phyloP scores from a whole-genome alignment of 1,140 invertebrate genomes.

The Rhopalosiphum maidis region DNA sequence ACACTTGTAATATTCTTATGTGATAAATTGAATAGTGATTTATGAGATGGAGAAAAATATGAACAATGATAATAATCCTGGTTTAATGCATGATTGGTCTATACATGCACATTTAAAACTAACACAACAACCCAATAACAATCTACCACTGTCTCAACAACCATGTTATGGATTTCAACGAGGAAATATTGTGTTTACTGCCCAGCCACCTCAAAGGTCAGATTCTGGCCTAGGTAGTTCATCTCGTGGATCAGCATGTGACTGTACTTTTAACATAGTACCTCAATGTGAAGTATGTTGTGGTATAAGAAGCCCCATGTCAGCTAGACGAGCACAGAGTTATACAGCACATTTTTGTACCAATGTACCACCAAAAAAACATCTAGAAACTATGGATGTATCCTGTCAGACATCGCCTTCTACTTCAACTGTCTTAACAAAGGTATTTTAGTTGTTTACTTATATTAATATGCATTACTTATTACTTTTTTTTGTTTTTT shows the following conservation, averaged over 20 bases:
- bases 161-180: slow-evolving; percentile 65
- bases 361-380: slow-evolving; percentile 63
- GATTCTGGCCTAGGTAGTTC: slow-evolving; percentile 37
- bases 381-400: slow-evolving; percentile 60
- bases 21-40: background rate
- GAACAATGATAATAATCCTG: slow-evolving; percentile 16
- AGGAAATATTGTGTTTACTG: slow-evolving; percentile 68
- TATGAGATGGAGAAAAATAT: slow-evolving; percentile 35
- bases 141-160: slow-evolving; percentile 5
- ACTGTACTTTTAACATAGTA: slow-evolving; percentile 72
- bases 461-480: background rate
- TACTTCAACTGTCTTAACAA: slow-evolving; percentile 21
- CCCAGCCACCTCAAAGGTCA: slow-evolving; percentile 60
- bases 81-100: slow-evolving; percentile 35
- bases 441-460: slow-evolving; percentile 24
- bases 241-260: slow-evolving; percentile 66
- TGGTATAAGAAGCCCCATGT: slow-evolving; percentile 59
- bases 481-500: background rate
- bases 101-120: slow-evolving; percentile 40
- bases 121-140: slow-evolving; percentile 14
- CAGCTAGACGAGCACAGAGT: slow-evolving; percentile 61
- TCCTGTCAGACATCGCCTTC: slow-evolving; percentile 51
- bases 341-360: slow-evolving; percentile 65
- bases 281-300: slow-evolving; percentile 59
- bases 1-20: slow-evolving; percentile 6